phyloP scores from a whole-genome alignment of 2,113 vertebrate species.

The Lamprotornis superbus region DNA sequence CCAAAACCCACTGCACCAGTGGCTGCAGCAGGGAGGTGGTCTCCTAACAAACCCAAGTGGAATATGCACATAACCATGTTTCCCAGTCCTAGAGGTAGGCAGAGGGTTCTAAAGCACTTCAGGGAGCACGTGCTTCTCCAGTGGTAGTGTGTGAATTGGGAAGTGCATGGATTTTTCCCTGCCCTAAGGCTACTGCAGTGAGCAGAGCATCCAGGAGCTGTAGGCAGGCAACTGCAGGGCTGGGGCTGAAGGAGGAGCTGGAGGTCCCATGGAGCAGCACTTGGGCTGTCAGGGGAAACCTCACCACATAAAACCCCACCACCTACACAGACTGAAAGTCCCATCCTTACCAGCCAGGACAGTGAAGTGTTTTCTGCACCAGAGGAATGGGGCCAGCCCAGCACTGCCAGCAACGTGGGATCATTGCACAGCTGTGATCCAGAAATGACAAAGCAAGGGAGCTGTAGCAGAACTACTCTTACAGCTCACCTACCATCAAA shows the following conservation, averaged over 20 bases:
- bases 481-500: not conserved
- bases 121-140: not conserved
- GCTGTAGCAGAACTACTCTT: not conserved
- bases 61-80: not conserved
- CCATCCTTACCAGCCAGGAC: not conserved
- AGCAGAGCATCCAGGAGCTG: not conserved
- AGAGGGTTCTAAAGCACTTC: not conserved
- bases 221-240: not conserved
- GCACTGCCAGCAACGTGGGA: not conserved
- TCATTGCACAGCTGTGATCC: not conserved
- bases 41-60: not conserved
- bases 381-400: not conserved
- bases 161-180: not conserved
- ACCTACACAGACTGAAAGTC: rapidly evolving
- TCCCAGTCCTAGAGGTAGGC: not conserved
- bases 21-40: not conserved
- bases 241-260: not conserved
- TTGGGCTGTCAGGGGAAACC: not conserved
- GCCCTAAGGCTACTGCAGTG: not conserved
- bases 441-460: not conserved
- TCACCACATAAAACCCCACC: not conserved
- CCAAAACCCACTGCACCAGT: not conserved
- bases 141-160: not conserved
- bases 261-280: not conserved
- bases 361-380: not conserved